Conservation (phyloP, 2,113 vertebrate species). For the Hemichromis elongatus region DNA sequence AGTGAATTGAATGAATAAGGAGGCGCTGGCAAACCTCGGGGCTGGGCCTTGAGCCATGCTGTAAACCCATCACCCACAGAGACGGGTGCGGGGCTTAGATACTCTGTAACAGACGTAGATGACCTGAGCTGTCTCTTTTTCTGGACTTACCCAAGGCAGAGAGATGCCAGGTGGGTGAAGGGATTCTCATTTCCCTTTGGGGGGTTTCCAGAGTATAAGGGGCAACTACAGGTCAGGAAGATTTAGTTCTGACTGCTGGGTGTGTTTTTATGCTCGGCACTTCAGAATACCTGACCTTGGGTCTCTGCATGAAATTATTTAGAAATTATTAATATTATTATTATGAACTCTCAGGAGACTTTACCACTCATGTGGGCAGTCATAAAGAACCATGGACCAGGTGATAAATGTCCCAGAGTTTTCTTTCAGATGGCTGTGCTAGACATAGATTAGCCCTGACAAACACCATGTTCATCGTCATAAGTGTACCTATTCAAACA, state of each 20-base stretch:
- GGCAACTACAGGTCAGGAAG: background rate
- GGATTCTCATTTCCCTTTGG: background rate
- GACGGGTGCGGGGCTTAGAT: background rate
- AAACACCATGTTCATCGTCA: background rate
- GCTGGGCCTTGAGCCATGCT: background rate
- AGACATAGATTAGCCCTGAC: accelerated
- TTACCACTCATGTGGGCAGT: background rate
- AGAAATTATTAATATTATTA: too few species aligned
- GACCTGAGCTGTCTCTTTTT: background rate
- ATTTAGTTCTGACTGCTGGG: background rate
- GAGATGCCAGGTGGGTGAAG: background rate
- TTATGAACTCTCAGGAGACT: accelerated
- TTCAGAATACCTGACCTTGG: background rate
- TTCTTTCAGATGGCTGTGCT: background rate
- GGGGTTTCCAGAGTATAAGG: background rate
- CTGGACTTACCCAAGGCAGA: background rate
- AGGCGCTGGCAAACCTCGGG: background rate
- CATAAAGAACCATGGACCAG: accelerated
- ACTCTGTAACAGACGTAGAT: background rate
- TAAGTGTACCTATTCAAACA: accelerated
- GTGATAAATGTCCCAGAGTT: background rate
- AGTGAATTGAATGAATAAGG: accelerated
- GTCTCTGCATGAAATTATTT: background rate
- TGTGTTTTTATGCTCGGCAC: background rate
- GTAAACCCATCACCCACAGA: background rate